These are phyloP conservation scores for Andrena camellia DNA, from an alignment of 2,888 invertebrate species.

Conservation along the genomic window DNA sequence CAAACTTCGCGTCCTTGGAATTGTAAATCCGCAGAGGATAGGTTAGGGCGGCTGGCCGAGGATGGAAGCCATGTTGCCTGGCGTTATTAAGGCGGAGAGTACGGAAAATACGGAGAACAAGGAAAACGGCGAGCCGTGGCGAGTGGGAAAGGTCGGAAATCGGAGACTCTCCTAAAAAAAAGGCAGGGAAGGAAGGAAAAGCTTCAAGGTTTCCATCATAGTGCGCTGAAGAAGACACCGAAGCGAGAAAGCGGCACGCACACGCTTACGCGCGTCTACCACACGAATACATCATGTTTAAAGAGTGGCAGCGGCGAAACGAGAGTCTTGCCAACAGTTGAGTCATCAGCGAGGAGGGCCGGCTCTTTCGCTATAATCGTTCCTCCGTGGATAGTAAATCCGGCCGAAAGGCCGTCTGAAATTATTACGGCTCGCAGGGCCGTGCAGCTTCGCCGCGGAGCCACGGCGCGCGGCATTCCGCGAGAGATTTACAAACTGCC, in stretches of 20 bases:
- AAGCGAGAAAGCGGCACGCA: conserved; percentile 15
- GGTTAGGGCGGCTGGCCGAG: not conserved
- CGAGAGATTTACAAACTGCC: conserved; percentile 66
- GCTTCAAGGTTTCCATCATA: conserved; percentile 19
- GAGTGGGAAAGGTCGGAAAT: conserved; percentile 6
- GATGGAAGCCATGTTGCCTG: not conserved
- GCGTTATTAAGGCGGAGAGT: conserved; percentile 11
- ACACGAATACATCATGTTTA: conserved; percentile 57
- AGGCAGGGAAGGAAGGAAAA: not conserved
- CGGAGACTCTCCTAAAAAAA: not conserved
- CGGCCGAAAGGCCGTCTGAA: conserved; percentile 60
- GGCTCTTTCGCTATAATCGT: conserved; percentile 60
- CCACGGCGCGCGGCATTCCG: conserved; percentile 15
- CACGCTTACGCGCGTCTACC: not conserved
- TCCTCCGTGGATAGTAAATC: conserved; percentile 60
- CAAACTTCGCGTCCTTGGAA: not conserved
- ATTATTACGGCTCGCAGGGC: conserved; percentile 43
- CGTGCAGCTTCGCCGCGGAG: conserved; percentile 8
- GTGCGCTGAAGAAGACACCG: not conserved
- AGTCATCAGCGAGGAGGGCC: conserved; percentile 56
- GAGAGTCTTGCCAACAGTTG: conserved; percentile 61
- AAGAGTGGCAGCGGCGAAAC: conserved; percentile 36
- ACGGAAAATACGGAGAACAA: not conserved
- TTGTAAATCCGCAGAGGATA: not conserved
- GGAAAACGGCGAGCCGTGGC: not conserved